phyloP scores from a whole-genome alignment of 37 sponge, comb jelly and placozoan genomes.

The Diacarnus erythraeanus region DNA sequence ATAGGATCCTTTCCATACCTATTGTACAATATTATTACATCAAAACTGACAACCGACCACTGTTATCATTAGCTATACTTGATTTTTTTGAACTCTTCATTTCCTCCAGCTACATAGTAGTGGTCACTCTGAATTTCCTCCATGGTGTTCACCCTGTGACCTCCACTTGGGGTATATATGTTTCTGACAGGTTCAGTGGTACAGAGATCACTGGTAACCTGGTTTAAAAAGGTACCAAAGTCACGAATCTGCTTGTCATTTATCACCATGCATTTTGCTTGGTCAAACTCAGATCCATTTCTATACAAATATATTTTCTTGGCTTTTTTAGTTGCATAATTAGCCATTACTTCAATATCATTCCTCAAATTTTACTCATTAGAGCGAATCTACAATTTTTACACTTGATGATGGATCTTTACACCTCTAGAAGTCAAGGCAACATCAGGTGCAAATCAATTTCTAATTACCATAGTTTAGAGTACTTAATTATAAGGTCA shows the following conservation, averaged over 20 bases:
- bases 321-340: constrained; percentile 48
- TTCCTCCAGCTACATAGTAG: constrained; percentile 88
- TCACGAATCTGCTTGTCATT: constrained; percentile 77
- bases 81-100: constrained; percentile 73
- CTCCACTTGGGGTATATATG: constrained; percentile 78
- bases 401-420: too few species aligned
- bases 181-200: constrained; percentile 81
- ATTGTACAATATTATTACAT: too few species aligned
- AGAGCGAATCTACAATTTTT: too few species aligned
- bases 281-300: constrained; percentile 51
- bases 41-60: not conserved
- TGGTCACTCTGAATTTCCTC: constrained; percentile 52
- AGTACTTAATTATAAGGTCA: too few species aligned
- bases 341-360: not conserved
- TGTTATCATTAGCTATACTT: constrained; percentile 18
- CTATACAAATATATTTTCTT: constrained; percentile 62
- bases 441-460: too few species aligned
- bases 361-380: too few species aligned
- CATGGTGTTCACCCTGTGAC: constrained; percentile 58
- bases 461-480: too few species aligned
- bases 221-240: constrained; percentile 70
- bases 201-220: constrained; percentile 72
- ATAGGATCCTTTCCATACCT: not conserved
- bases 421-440: too few species aligned
- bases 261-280: constrained; percentile 64